phyloP scores from a whole-genome alignment of 1,140 invertebrate species.

The Pogonognathellus flavescens region DNA sequence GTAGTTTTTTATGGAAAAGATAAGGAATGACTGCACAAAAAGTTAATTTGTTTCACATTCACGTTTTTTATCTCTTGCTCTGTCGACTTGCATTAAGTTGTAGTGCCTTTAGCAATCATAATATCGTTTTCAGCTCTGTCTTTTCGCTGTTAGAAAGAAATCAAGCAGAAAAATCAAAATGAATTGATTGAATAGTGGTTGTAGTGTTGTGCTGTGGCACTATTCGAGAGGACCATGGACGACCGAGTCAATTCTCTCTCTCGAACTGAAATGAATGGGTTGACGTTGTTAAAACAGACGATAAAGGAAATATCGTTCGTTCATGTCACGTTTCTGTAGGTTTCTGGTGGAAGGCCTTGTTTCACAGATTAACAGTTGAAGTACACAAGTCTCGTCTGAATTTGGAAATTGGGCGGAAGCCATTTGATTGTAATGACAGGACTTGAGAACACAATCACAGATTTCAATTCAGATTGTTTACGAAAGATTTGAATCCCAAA shows the following conservation, averaged over 20 bases:
- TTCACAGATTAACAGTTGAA: too few species aligned
- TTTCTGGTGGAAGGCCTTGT: background rate
- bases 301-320: constrained; percentile 19
- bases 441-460: constrained; percentile 13
- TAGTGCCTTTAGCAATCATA: too few species aligned
- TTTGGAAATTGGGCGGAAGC: constrained; percentile 47
- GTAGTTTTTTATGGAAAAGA: too few species aligned
- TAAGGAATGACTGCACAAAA: too few species aligned
- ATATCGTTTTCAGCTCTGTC: too few species aligned
- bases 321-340: constrained; percentile 11
- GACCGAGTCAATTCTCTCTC: too few species aligned
- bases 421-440: constrained; percentile 46
- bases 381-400: background rate
- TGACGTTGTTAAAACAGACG: background rate
- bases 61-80: too few species aligned
- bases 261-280: constrained; percentile 5
- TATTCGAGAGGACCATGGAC: background rate
- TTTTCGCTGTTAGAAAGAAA: background rate
- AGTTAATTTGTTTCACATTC: too few species aligned
- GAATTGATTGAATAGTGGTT: constrained; percentile 18
- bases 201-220: too few species aligned
- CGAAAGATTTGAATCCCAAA: too few species aligned
- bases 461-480: constrained; percentile 32
- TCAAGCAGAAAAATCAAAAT: background rate
- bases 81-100: too few species aligned